These are phyloP conservation scores for Antheraea mylitta DNA, from an alignment of 1,140 invertebrate genomes.

Conservation along the genomic window DNA sequence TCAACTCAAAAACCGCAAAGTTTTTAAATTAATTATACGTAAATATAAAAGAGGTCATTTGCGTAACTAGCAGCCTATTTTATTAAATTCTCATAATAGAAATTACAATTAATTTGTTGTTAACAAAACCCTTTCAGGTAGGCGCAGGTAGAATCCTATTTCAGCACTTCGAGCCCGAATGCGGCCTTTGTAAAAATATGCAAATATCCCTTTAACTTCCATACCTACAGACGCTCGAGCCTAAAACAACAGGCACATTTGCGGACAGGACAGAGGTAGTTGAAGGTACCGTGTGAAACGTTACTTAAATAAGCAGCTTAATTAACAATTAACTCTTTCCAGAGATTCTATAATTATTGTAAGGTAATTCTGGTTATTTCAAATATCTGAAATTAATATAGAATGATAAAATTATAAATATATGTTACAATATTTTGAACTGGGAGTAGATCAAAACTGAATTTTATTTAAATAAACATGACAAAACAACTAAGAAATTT, in stretches of 20 bases:
- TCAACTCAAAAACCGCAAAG: too few relatives aligned
- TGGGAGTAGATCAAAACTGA: too few relatives aligned
- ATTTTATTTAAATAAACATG: too few relatives aligned
- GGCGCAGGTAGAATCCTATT: neutral
- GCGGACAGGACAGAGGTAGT: neutral
- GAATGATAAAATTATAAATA: too few relatives aligned
- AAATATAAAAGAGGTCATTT: neutral
- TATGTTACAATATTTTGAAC: too few relatives aligned
- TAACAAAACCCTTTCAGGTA: neutral
- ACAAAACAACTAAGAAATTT: too few relatives aligned
- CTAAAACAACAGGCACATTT: neutral
- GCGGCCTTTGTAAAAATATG: constrained; percentile 2
- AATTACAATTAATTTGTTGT: constrained; percentile 2
- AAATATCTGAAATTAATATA: neutral
- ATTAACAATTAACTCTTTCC: neutral
- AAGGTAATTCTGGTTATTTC: neutral
- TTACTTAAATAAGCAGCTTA: neutral
- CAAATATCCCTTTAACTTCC: neutral
- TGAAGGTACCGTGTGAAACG: neutral
- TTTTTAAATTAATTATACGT: neutral
- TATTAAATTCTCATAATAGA: neutral
- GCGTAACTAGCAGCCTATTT: neutral
- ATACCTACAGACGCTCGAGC: neutral
- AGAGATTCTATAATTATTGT: neutral
- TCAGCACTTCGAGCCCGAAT: neutral